Base-by-base conservation (phyloP, 2,113 vertebrate genomes). In the Muntiacus reevesi region DNA sequence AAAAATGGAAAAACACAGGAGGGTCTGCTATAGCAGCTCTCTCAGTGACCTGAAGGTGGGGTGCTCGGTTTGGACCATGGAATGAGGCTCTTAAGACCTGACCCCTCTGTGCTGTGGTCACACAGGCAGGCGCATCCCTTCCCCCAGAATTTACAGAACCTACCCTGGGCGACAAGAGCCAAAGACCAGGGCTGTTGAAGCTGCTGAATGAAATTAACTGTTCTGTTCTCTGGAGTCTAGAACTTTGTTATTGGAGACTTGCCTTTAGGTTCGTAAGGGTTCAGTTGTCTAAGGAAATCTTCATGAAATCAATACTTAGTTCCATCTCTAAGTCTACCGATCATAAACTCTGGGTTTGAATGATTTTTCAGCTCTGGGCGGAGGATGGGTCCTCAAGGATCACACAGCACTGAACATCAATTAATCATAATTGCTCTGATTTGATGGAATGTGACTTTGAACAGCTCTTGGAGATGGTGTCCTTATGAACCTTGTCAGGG, bases 401-500 rank as follows among this genome's bases (percentile, higher is more conserved):
- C 23, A 11, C 47, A 54, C 21, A 19, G 81, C 27, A n/a, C n/a
- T 90, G 82, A 93, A 88, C 84, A 95, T 91, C 96, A 97, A 43
- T 62, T 88, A 55, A 94, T 91, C 60, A 25, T 40, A 88, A 93
- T 91, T 93, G 78, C 78, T 96, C 54, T 93, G 55, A 94, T 55
- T 93, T 95, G 83, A 94, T 81, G 71, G 67, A 83, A 87, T 83
- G 55, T 50, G 83, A 89, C 89, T 97, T 96, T 86, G 91, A 89
- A 93, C 93, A 95, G 89, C 92, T 87, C 67, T 96, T 93, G 86
- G 91, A 96, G 89, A 96, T 36, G 87, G 64, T 30, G 40, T 91
- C 92, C 94, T 96, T 86, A 36, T 88, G 95, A 97, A 85, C 82
- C 60, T 71, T 36, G 87, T 96, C 92, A 94, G 94, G 93, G 59